These are phyloP conservation scores for Pararge aegeria DNA, from an alignment of 1,140 invertebrate genomes.

Conservation along the genomic window DNA sequence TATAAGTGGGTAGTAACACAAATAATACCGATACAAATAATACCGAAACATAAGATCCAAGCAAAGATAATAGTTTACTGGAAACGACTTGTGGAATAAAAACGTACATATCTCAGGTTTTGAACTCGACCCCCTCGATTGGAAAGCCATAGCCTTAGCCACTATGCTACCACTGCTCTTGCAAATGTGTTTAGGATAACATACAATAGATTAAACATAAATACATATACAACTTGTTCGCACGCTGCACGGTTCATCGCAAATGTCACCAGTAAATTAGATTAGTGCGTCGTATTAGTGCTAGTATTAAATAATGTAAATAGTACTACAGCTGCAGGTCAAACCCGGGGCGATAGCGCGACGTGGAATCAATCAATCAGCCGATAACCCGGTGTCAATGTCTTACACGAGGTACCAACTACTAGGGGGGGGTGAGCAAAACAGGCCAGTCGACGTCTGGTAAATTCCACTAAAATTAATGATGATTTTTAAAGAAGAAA, in stretches of 20 bases:
- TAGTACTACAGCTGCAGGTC: not conserved
- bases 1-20: too few relatives aligned
- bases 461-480: not conserved
- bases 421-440: not conserved
- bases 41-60: too few relatives aligned
- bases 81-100: too few relatives aligned
- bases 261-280: not conserved
- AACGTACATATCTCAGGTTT: too few relatives aligned
- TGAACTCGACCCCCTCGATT: too few relatives aligned
- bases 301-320: conserved; percentile 1
- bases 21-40: too few relatives aligned
- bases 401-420: not conserved
- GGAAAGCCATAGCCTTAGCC: too few relatives aligned
- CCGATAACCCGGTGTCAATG: conserved; percentile 4
- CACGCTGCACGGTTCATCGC: not conserved
- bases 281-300: not conserved
- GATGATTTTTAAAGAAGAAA: too few relatives aligned
- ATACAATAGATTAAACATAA: too few relatives aligned
- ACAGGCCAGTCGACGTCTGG: not conserved
- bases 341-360: not conserved
- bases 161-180: too few relatives aligned
- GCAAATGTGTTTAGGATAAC: too few relatives aligned
- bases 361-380: not conserved
- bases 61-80: too few relatives aligned
- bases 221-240: not conserved